Evolutionary conservation across 1,140 invertebrate genomes (phyloP).

Genomic region (Heliothis subflexa): DNA sequence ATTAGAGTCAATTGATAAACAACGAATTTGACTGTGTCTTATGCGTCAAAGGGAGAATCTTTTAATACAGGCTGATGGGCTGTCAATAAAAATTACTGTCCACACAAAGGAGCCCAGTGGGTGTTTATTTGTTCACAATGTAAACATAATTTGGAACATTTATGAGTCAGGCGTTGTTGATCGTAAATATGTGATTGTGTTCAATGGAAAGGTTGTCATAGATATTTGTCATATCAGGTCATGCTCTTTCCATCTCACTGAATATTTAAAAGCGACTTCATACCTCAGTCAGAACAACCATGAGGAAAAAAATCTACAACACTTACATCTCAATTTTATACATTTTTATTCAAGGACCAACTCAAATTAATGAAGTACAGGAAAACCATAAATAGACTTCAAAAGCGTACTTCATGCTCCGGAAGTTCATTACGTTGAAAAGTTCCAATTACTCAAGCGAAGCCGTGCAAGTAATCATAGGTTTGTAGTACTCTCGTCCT

Average conservation of each 20-base stretch:
- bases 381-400: slow-evolving; percentile 24
- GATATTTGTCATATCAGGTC: not conserved
- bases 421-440: slow-evolving; percentile 21
- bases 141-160: slow-evolving; percentile 24
- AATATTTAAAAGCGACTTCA: too few species aligned
- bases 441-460: slow-evolving; percentile 5
- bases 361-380: not conserved
- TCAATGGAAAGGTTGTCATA: slow-evolving; percentile 1
- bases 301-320: too few species aligned
- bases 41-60: not conserved
- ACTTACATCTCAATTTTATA: not conserved
- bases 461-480: slow-evolving; percentile 18
- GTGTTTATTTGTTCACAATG: slow-evolving; percentile 15
- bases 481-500: slow-evolving; percentile 20
- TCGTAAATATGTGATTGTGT: slow-evolving; percentile 7
- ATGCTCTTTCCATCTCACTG: too few species aligned
- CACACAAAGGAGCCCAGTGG: not conserved
- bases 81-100: slow-evolving; percentile 12
- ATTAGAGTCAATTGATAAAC: slow-evolving; percentile 42
- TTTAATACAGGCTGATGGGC: slow-evolving; percentile 10
- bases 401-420: not conserved
- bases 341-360: not conserved
- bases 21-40: slow-evolving; percentile 21
- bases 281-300: too few species aligned
- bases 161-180: slow-evolving; percentile 15